Conservation (phyloP, 2,797 vertebrate species). For the Petrocephalus sullivani region DNA sequence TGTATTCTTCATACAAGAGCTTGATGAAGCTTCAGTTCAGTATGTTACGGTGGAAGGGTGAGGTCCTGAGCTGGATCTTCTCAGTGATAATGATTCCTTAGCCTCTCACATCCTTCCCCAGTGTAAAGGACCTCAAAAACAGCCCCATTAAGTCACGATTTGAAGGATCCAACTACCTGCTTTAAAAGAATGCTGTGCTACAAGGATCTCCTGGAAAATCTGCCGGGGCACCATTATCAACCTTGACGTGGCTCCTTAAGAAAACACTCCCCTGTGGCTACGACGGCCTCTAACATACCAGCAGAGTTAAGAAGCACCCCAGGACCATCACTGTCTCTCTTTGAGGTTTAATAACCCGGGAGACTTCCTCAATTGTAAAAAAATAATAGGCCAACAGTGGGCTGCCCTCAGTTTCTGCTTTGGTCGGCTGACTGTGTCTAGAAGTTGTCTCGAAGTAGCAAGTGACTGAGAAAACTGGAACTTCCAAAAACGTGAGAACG, state of each 20-base stretch:
- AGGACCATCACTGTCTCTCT: background rate
- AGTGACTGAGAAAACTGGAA: background rate
- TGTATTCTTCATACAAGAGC: background rate
- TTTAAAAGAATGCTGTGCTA: background rate
- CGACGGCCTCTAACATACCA: background rate
- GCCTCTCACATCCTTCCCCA: background rate
- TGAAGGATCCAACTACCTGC: background rate
- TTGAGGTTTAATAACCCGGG: background rate
- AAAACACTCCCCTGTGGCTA: background rate
- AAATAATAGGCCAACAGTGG: background rate
- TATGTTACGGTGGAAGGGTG: background rate
- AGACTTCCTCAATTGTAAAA: background rate
- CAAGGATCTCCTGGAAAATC: background rate
- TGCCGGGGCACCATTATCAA: background rate
- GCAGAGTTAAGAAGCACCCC: background rate
- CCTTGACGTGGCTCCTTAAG: background rate
- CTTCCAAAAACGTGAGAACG: background rate
- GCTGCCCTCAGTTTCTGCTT: background rate
- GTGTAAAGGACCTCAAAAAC: background rate
- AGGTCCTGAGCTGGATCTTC: background rate
- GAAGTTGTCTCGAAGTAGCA: background rate
- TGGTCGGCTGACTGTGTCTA: background rate
- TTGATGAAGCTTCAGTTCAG: background rate
- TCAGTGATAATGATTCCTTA: background rate
- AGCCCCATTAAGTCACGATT: background rate